Evolutionary conservation across 1,140 invertebrate species (phyloP).

Genomic region (Saccostrea glomerata): DNA sequence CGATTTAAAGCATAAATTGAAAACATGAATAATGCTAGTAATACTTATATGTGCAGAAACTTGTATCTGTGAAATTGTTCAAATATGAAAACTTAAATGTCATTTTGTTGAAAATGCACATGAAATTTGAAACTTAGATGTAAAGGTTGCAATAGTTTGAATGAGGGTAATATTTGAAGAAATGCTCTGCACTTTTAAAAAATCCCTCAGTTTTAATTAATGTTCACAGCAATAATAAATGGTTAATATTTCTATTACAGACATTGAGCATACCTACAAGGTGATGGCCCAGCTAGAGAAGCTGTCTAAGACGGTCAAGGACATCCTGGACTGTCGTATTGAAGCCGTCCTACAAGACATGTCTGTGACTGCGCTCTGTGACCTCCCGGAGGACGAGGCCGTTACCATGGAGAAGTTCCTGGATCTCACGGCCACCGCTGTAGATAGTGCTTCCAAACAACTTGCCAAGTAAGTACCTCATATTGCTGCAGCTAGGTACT

Average conservation of each 20-base stretch:
- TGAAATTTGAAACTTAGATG: too few species aligned
- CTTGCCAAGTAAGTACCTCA: slow-evolving; percentile 66
- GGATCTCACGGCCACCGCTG: slow-evolving; percentile 83
- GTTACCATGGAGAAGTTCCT: slow-evolving; percentile 93
- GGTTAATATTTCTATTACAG: slow-evolving; percentile 58
- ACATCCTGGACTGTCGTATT: slow-evolving; percentile 94
- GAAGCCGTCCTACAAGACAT: slow-evolving; percentile 92
- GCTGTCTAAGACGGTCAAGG: slow-evolving; percentile 84
- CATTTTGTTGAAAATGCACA: too few species aligned
- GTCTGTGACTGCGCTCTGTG: slow-evolving; percentile 89
- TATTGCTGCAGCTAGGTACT: neutral
- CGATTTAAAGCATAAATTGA: too few species aligned
- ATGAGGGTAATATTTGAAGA: too few species aligned
- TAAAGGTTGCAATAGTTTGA: too few species aligned
- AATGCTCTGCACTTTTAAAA: too few species aligned
- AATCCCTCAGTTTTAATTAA: neutral
- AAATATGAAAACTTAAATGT: too few species aligned
- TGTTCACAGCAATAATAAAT: neutral
- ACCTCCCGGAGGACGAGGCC: slow-evolving; percentile 87
- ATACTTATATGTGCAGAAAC: too few species aligned
- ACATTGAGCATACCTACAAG: slow-evolving; percentile 71
- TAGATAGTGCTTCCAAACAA: slow-evolving; percentile 69
- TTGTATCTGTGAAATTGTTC: too few species aligned
- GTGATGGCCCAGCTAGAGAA: slow-evolving; percentile 74
- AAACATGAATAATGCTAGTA: too few species aligned